Evolutionary conservation across 2,113 vertebrate genomes (phyloP).

Genomic region (Anolis carolinensis): DNA sequence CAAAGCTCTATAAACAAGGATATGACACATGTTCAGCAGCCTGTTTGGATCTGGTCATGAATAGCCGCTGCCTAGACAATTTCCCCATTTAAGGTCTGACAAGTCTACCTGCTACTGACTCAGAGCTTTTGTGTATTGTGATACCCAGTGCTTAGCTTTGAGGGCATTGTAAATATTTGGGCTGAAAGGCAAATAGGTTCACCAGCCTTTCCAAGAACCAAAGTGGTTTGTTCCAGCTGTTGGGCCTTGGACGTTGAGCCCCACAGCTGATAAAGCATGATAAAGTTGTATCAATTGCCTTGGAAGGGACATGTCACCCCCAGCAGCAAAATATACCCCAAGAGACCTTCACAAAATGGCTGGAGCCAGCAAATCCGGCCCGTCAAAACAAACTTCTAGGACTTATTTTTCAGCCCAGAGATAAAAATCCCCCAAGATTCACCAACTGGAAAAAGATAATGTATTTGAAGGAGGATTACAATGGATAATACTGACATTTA

Average conservation of each 20-base stretch:
- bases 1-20: background rate
- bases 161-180: slow-evolving; percentile 49
- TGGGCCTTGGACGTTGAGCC: slow-evolving; percentile 14
- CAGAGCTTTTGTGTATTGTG: slow-evolving; percentile 45
- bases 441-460: no score
- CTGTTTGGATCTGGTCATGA: background rate
- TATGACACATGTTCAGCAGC: background rate
- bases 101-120: slow-evolving; percentile 38
- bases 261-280: background rate
- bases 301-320: background rate
- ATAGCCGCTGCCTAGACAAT: slow-evolving; percentile 2
- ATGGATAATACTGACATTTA: no score
- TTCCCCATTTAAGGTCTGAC: slow-evolving; percentile 33
- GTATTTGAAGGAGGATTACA: no score
- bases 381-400: no score
- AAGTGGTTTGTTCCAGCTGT: slow-evolving; percentile 53
- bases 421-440: no score
- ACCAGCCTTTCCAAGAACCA: slow-evolving; percentile 42
- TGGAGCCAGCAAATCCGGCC: background rate
- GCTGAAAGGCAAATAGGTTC: slow-evolving; percentile 49
- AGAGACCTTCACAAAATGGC: background rate
- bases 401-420: background rate
- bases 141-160: slow-evolving; percentile 56
- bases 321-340: background rate
- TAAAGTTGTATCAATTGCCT: background rate